phyloP scores from a whole-genome alignment of 1,140 invertebrate species.

The Metaphire vulgaris region DNA sequence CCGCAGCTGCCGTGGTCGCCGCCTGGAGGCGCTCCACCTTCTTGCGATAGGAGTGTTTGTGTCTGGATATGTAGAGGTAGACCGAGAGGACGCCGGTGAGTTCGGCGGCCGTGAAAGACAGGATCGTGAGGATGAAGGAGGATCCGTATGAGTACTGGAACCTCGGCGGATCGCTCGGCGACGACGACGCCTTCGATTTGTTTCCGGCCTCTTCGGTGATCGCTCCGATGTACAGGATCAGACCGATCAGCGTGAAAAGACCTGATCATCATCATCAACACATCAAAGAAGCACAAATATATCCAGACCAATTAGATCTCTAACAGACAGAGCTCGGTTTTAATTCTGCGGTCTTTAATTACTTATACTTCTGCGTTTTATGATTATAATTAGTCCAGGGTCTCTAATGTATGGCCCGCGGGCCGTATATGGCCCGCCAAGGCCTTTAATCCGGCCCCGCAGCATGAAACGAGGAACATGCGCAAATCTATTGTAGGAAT shows the following conservation, averaged over 20 bases:
- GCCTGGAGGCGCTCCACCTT: constrained; percentile 39
- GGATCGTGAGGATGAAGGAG: constrained; percentile 50
- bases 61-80: constrained; percentile 48
- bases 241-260: constrained; percentile 47
- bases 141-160: constrained; percentile 48
- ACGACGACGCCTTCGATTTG: constrained; percentile 37
- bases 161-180: constrained; percentile 39
- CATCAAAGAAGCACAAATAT: too few species aligned
- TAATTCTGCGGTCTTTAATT: too few species aligned
- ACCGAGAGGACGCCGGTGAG: constrained; percentile 50
- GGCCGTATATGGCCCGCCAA: too few species aligned
- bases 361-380: too few species aligned
- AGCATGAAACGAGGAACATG: too few species aligned
- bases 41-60: constrained; percentile 47
- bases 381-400: too few species aligned
- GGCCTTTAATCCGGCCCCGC: too few species aligned
- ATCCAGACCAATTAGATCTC: too few species aligned
- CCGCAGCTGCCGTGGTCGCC: neutral
- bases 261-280: too few species aligned
- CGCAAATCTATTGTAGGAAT: too few species aligned
- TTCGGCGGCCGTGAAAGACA: constrained; percentile 48
- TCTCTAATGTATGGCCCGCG: too few species aligned
- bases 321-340: too few species aligned
- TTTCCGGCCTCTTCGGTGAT: constrained; percentile 51
- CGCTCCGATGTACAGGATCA: constrained; percentile 51